Percentiles rank a stretch among this genome's conserved stretches.
Evolutionary conservation across 2,888 invertebrate species (phyloP).

Genomic region (Agonopterix arenella): DNA sequence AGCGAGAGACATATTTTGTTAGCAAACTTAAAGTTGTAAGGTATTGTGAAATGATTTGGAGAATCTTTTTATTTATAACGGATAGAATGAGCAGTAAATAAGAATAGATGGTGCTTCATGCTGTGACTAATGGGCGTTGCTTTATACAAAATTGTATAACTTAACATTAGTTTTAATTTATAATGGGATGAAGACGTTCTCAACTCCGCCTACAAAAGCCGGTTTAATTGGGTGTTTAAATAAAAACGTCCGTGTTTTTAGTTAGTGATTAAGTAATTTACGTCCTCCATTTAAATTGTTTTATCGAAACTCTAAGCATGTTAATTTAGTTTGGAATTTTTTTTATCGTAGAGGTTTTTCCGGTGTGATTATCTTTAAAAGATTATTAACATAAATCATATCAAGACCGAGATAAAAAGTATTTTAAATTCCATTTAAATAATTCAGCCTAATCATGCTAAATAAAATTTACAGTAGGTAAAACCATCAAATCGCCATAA

Average conservation of each 20-base stretch:
- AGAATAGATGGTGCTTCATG: constrained; percentile 55
- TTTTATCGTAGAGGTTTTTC: constrained; percentile 5
- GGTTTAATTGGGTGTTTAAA: constrained; percentile 49
- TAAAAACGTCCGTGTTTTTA: constrained; percentile 31
- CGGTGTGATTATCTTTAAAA: neutral
- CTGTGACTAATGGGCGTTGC: constrained; percentile 61
- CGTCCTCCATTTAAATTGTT: constrained; percentile 21
- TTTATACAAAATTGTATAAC: constrained; percentile 45
- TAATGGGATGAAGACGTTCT: constrained; percentile 61
- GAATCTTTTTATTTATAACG: constrained; percentile 54
- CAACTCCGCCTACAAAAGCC: constrained; percentile 45
- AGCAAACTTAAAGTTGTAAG: constrained; percentile 18
- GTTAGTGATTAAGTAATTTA: constrained; percentile 48
- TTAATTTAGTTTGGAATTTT: constrained; percentile 10
- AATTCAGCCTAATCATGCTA: neutral
- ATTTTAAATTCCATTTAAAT: neutral
- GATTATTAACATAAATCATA: neutral
- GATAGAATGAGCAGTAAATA: constrained; percentile 47
- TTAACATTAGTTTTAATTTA: constrained; percentile 62
- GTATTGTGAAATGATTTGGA: constrained; percentile 46
- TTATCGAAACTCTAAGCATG: constrained; percentile 1
- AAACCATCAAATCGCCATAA: constrained; percentile 5
- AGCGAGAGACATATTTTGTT: constrained; percentile 7
- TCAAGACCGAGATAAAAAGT: neutral
- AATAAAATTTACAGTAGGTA: neutral